Conservation (phyloP, 1,140 invertebrate genomes). For the Halictus rubicundus region DNA sequence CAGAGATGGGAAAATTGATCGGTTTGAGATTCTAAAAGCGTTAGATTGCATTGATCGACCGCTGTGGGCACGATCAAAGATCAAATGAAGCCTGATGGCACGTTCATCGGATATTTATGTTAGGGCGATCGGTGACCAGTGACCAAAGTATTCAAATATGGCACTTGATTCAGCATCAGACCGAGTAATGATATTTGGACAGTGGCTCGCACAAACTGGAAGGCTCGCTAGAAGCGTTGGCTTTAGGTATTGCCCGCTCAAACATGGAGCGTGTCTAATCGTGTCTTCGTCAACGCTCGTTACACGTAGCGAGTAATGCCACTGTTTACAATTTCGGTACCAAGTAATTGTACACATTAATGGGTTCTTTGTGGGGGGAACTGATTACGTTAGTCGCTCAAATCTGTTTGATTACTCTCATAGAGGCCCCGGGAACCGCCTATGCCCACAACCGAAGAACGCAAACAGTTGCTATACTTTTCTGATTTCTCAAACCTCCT, state of each 20-base stretch:
- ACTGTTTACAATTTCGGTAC: neutral
- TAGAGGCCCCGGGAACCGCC: neutral
- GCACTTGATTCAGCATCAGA: conserved; percentile 48
- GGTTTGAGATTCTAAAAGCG: too few species aligned
- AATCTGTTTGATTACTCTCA: neutral
- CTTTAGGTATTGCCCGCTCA: neutral
- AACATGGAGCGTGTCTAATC: neutral
- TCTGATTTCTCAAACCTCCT: too few species aligned
- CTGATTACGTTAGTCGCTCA: neutral
- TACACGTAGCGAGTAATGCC: neutral
- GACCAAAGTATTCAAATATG: conserved; percentile 31
- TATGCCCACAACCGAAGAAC: too few species aligned
- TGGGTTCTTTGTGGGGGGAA: neutral
- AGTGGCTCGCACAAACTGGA: conserved; percentile 32
- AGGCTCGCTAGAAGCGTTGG: conserved; percentile 2
- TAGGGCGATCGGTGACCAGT: neutral
- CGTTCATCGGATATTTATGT: neutral
- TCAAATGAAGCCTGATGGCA: too few species aligned
- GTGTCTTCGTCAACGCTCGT: neutral
- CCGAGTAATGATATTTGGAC: conserved; percentile 56
- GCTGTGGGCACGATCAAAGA: too few species aligned
- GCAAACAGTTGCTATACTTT: too few species aligned
- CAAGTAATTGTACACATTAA: too few species aligned
- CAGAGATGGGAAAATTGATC: too few species aligned
- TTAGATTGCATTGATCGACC: too few species aligned